Evolutionary conservation across 2,888 invertebrate genomes (phyloP), one percentile per base, ranked within the genome.

Genomic region (Eupeodes latifasciatus): DNA sequence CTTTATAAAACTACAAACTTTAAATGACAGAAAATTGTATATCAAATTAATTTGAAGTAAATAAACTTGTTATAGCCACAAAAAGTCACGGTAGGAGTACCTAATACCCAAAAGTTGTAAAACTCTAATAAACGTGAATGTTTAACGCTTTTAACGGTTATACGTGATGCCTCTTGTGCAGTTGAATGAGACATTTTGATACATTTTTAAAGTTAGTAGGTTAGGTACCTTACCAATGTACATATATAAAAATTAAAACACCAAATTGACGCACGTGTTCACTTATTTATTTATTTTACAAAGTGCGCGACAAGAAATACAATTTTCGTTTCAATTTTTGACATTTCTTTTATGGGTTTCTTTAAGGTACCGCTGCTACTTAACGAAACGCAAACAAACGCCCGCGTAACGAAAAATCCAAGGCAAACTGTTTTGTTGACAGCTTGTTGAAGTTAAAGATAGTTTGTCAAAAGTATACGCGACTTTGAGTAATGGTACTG

Each of bases 241-340:
- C 12, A 19, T 64, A 2, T 27, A 27, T 27, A 47, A 12, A 62
- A 62, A 2, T 6, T 44, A 12, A 62, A 62, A 40, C 6, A 40
- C 14, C 6, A 34, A 59, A 16, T 78, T 67, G 59, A 78, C 67
- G 78, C 78, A 78, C 78, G 78, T 78, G 78, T 67, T 76, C 51
- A 36, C 67, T 49, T 69, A 85, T 66, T 77, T 66, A 53, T 51
- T 69, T 69, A 16, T 40, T 62, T 64, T 16, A 61, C 66, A 69
- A 69, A 62, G 64, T 71, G 81, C 40, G 49, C 82, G 57, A 78
- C 77, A 74, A 40, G 74, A 81, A 49, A 78, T 49, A 69, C 81
- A 74, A 82, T 85, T 85, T 85, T 74, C 72, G 66, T 81, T 77
- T 81, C 62, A 57, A 78, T 78, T 85, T 85, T 85, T 85, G 85